Evolutionary conservation across 2,113 vertebrate species (phyloP).

Genomic region (Benitochromis conjunctus): DNA sequence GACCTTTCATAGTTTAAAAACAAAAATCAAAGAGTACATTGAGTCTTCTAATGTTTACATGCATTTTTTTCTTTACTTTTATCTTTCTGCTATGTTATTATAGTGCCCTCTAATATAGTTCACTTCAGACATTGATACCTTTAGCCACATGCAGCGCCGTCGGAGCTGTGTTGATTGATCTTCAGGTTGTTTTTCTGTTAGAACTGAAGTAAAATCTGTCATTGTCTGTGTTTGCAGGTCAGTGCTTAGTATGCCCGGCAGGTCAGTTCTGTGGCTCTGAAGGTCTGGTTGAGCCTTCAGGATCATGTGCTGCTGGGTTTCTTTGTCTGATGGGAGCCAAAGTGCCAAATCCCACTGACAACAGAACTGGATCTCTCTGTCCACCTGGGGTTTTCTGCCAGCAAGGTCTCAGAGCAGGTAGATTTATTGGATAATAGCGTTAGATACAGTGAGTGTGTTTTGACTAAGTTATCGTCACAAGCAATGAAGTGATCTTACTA

Average conservation of each 20-base stretch:
- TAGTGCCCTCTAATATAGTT: not conserved
- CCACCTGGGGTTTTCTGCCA: conserved; percentile 74
- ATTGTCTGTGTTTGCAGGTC: conserved; percentile 56
- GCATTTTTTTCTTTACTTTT: not conserved
- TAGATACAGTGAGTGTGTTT: not conserved
- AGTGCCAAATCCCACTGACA: conserved; percentile 74
- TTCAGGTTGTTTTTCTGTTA: conserved; percentile 19
- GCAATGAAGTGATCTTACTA: not conserved
- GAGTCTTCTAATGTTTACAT: not conserved
- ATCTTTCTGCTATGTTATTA: not conserved
- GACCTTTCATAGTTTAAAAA: not conserved
- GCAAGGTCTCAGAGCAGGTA: conserved; percentile 57
- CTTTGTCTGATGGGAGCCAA: conserved; percentile 70
- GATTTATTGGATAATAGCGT: not conserved
- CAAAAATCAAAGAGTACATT: not conserved
- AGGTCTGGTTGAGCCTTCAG: conserved; percentile 74
- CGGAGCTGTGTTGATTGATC: not conserved
- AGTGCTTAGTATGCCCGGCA: conserved; percentile 71
- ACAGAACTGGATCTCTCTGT: conserved; percentile 73
- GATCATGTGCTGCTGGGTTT: conserved; percentile 71
- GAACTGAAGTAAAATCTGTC: conserved; percentile 2
- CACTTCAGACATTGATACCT: not conserved
- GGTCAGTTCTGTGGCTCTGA: conserved; percentile 76
- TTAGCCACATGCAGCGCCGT: not conserved
- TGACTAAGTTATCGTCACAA: not conserved